These are phyloP conservation scores for Polyploca ridens DNA, from an alignment of 2,888 invertebrate species.

Conservation along the genomic window DNA sequence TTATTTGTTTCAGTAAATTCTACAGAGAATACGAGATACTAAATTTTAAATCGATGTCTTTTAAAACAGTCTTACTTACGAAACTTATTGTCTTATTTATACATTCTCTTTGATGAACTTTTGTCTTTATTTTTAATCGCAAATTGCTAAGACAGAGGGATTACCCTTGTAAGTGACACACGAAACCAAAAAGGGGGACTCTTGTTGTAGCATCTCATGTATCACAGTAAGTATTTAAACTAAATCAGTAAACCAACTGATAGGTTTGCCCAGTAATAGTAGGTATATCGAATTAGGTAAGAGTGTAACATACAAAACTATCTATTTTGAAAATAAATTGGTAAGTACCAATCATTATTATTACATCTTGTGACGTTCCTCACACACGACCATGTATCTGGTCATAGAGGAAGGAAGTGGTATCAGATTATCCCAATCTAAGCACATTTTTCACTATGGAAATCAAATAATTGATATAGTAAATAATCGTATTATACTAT, in stretches of 20 bases:
- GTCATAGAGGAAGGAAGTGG: no score
- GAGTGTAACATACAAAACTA: no score
- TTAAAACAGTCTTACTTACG: slow-evolving; percentile 26
- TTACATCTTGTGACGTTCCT: no score
- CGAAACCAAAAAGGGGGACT: slow-evolving; percentile 67
- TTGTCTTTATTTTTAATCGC: slow-evolving; percentile 66
- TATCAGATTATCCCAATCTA: no score
- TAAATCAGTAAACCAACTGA: slow-evolving; percentile 3
- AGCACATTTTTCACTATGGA: no score
- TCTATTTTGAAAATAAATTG: no score
- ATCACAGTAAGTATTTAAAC: slow-evolving; percentile 32
- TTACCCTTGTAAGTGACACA: slow-evolving; percentile 68
- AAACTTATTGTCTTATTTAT: slow-evolving; percentile 27
- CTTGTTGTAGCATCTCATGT: slow-evolving; percentile 27
- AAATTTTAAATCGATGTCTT: slow-evolving; percentile 27
- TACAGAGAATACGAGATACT: slow-evolving; percentile 18
- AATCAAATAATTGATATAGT: no score
- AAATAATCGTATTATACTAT: no score
- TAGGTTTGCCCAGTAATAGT: no score
- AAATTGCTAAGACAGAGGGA: slow-evolving; percentile 71
- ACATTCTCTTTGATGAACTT: slow-evolving; percentile 54
- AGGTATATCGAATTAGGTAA: no score
- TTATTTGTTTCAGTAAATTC: slow-evolving; percentile 12
- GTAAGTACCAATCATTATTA: no score
- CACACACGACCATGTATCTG: no score